Conservation (phyloP, 2,888 invertebrate genomes). For the Iselma pallidipennis region DNA sequence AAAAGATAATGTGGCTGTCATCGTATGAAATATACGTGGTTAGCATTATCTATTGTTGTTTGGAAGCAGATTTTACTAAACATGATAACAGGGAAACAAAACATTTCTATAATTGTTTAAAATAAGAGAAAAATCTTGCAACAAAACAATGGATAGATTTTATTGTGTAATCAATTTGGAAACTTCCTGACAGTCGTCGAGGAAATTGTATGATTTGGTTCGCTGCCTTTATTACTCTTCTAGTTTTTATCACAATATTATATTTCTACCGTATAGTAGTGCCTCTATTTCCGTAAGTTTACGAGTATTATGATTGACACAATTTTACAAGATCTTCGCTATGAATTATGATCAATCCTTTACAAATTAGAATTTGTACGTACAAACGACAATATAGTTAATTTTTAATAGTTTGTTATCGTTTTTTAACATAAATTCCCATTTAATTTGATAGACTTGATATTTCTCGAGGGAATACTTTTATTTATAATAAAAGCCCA, state of each 20-base stretch:
- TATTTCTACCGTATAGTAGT: neutral
- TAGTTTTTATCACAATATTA: conserved; percentile 3
- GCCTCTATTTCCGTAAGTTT: neutral
- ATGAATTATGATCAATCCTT: neutral
- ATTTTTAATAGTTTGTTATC: neutral
- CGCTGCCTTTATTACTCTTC: conserved; percentile 1
- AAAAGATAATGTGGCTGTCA: conserved; percentile 3
- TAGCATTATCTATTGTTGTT: neutral
- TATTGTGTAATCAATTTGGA: conserved; percentile 5
- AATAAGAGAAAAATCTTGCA: neutral
- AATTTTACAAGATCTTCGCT: neutral
- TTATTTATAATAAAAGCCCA: neutral
- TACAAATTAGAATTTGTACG: too few species aligned
- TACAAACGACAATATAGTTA: too few species aligned
- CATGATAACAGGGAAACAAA: neutral
- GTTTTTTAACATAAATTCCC: too few species aligned
- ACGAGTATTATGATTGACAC: neutral
- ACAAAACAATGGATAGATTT: neutral
- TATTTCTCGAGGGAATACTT: too few species aligned
- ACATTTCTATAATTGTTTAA: neutral
- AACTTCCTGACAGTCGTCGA: conserved; percentile 3
- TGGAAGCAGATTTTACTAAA: neutral
- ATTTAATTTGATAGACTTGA: too few species aligned
- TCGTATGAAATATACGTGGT: neutral
- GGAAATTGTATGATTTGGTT: conserved; percentile 7